These are phyloP conservation scores for Noctilio leporinus DNA, from an alignment of 2,113 vertebrate species.

Conservation along the genomic window DNA sequence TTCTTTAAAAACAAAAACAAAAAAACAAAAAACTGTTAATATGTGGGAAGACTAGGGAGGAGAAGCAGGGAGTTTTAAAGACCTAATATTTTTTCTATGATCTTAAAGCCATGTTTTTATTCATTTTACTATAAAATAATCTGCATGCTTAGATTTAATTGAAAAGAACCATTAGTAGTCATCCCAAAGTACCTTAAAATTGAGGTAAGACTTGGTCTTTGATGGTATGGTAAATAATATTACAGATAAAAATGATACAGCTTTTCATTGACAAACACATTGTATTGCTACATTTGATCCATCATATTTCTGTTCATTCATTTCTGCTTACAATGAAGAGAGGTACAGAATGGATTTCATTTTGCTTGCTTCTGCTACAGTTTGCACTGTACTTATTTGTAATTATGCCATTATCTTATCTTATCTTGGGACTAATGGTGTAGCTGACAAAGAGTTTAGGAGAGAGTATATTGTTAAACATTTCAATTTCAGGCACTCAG, in stretches of 20 bases:
- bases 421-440: background rate
- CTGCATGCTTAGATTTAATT: background rate
- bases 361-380: background rate
- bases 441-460: background rate
- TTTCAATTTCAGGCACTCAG: background rate
- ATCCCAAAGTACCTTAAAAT: background rate
- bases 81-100: background rate
- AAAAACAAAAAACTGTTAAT: background rate
- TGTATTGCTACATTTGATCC: background rate
- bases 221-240: background rate
- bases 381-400: background rate
- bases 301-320: background rate
- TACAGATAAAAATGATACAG: background rate
- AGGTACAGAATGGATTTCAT: slow-evolving; percentile 13
- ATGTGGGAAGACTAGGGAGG: background rate
- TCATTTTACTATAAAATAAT: slow-evolving; percentile 22
- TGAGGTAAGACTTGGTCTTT: background rate
- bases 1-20: slow-evolving; percentile 14
- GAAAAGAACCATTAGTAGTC: background rate
- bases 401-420: background rate
- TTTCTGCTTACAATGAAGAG: background rate
- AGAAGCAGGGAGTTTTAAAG: background rate
- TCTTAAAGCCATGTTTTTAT: background rate
- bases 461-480: background rate
- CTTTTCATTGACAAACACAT: background rate